These are phyloP conservation scores for Platycheirus rosarum DNA, from an alignment of 2,888 invertebrate species.

Conservation along the genomic window DNA sequence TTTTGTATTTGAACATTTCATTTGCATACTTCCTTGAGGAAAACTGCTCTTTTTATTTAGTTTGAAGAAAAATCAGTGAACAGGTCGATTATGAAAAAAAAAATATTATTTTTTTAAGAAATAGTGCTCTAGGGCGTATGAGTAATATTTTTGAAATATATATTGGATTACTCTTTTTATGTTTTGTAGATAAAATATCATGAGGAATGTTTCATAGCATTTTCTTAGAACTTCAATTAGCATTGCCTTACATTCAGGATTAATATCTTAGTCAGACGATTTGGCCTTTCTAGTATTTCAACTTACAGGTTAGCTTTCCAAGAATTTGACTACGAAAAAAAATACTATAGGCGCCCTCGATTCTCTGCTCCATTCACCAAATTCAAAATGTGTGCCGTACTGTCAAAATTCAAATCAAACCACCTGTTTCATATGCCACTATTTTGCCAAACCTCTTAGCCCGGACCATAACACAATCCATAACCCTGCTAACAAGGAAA, in stretches of 20 bases:
- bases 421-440: constrained; percentile 27
- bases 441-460: constrained; percentile 10
- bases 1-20: constrained; percentile 29
- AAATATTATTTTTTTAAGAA: background rate
- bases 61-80: constrained; percentile 15
- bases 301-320: too few species aligned
- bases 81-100: background rate
- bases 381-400: background rate
- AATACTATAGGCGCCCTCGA: too few species aligned
- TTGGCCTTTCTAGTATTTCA: too few species aligned
- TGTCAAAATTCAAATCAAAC: constrained; percentile 7
- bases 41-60: constrained; percentile 15
- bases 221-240: too few species aligned
- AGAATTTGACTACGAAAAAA: too few species aligned
- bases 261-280: too few species aligned
- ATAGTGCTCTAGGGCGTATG: constrained; percentile 6
- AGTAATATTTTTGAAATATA: background rate
- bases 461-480: background rate
- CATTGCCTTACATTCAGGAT: too few species aligned
- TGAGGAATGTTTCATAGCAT: too few species aligned
- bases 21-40: constrained; percentile 48
- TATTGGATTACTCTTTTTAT: too few species aligned
- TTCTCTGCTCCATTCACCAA: background rate
- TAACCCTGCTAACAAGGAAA: constrained; percentile 38
- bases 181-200: too few species aligned